Evolutionary conservation across 2,888 invertebrate species (phyloP), one percentile per base, ranked within the genome.

Genomic region (Chrysodeixis includens): DNA sequence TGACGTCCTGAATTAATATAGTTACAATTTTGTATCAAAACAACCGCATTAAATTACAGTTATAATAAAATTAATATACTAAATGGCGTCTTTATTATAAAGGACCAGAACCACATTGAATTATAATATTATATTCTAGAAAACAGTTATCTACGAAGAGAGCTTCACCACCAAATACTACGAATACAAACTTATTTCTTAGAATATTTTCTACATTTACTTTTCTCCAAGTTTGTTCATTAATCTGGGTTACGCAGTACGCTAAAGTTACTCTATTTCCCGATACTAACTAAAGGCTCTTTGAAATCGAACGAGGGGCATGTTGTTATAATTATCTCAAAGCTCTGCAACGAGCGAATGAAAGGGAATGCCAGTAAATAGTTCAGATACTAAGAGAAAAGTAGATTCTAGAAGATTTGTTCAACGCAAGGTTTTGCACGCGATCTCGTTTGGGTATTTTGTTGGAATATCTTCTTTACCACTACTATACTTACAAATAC

Each of bases 341-440:
- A 69, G 73, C 72, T 75, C 66, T 72, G 72, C 59, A 51, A 54
- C 57, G 63, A 61, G 35, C 30, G 44, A 71, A 71, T 76, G 60
- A 74, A 74, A 76, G 59, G 60, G 62, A 62, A 74, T 76, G 68
- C 64, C 69, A 64, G 66, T 74, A 76, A 68, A 67, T 63, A 61
- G 54, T 63, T 67, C 53, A 53, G 44, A 55, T 67, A 55, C 22
- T 32, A 49, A 54, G 44, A 58, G 51, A 60, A 77, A 71, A 62
- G 30, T 70, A 53, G 59, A 30, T 8, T 58, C 59, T 56, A 60
- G 58, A 52, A 77, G 69, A 66, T 52, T 70, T 52, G 30, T 78
- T 70, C 62, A 64, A 56, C 51, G 59, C 53, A 10, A 40, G 55
- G 1, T 61, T 61, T 40, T 40, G 46, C 44, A 51, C 16, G n/a